These are phyloP conservation scores for Phrynosoma blainvillii DNA, from an alignment of 2,113 vertebrate genomes.

Conservation along the genomic window DNA sequence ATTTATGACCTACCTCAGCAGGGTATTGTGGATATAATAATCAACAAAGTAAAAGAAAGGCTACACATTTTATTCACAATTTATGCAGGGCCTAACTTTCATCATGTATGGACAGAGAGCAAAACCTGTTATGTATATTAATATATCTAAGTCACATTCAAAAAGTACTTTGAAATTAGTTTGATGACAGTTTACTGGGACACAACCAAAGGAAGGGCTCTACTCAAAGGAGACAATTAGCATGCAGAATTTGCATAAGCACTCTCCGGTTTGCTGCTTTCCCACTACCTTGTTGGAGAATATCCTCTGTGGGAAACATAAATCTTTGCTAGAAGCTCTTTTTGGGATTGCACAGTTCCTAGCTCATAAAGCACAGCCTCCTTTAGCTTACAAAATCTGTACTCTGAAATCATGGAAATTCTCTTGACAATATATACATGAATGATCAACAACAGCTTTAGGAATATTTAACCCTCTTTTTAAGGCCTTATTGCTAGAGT, in stretches of 20 bases:
- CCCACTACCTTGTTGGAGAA: background rate
- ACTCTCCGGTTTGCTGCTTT: background rate
- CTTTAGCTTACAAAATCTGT: background rate
- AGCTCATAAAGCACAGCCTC: slow-evolving; percentile 2
- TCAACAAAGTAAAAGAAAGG: background rate
- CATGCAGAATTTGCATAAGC: slow-evolving; percentile 4
- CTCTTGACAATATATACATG: slow-evolving; percentile 13
- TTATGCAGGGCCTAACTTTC: background rate
- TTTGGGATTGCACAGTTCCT: background rate
- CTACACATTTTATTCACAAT: background rate
- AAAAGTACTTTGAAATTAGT: background rate
- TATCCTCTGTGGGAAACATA: slow-evolving; percentile 8
- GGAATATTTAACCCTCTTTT: slow-evolving; percentile 22
- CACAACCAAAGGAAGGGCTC: background rate
- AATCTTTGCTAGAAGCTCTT: background rate
- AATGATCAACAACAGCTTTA: slow-evolving; percentile 15
- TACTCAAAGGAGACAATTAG: slow-evolving; percentile 6
- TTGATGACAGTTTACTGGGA: background rate
- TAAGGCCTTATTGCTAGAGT: background rate
- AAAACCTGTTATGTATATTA: too few relatives aligned
- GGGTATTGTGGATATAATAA: background rate
- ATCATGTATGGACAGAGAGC: background rate
- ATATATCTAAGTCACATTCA: background rate
- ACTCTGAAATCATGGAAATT: background rate
- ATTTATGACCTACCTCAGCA: background rate